Base-by-base conservation (phyloP, 2,113 vertebrate species). In the Macrotus californicus region DNA sequence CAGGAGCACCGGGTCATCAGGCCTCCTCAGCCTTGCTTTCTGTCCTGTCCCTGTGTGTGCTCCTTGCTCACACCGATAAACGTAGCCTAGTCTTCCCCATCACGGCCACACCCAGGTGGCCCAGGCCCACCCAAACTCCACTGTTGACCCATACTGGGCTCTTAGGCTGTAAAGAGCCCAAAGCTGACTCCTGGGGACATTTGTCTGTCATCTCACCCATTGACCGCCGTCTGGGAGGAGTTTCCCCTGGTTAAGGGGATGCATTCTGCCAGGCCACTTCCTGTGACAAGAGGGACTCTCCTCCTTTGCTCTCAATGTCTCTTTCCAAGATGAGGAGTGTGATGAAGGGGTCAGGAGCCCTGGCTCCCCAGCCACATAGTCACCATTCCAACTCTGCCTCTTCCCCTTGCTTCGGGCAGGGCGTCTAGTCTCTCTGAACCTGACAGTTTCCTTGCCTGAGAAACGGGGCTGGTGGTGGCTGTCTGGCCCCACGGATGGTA, bases 1-100 rank as follows among this genome's bases (percentile, higher is more conserved):
- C 1, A 0, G 50, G 8, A 0, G 8, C 1, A 0, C 50, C 7
- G 13, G 41, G n/a, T 11, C 41, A 3, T 6, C 34, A 14, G 39
- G 41, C 7, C 0, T 3, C 22, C 56, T 59, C 18, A 48, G 34
- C 15, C 11, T 52, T 48, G 24, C 36, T 14, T 26, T 10, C 22
- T 61, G 59, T 34, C 66, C 31, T 0, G 4, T 39, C 14, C 89
- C 31, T 29, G 26, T 14, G 5, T 3, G 5, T 46, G 14, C 26
- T 24, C 13, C 70, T 34, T 59, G 61, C 64, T 50, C 73, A 14
- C 22, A 39, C 7, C n/a, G 6, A 1, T 43, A 14, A 36, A 36
- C 36, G 29, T 4, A 6, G 14, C 29, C 18, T 2, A 0, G 31
- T 56, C 21, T 22, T 64, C 29, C 66, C 50, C n/a, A 5, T 3